phyloP scores from a whole-genome alignment of 2,888 invertebrate species.

The Lottia gigantea region DNA sequence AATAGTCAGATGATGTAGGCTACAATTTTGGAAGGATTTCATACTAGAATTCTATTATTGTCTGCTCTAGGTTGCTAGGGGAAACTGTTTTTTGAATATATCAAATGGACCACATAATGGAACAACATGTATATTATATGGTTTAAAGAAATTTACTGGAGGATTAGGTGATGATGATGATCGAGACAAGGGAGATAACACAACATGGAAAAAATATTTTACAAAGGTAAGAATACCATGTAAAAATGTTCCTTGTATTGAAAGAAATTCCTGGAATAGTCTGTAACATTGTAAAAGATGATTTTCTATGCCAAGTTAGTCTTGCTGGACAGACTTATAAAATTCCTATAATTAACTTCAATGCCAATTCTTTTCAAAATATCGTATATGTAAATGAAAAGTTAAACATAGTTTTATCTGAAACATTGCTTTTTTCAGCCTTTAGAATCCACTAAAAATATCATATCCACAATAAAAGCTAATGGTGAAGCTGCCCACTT shows the following conservation, averaged over 20 bases:
- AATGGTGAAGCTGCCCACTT: conserved; percentile 71
- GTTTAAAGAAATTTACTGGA: conserved; percentile 70
- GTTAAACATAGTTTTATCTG: too few species aligned
- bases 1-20: neutral
- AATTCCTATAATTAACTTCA: too few species aligned
- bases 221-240: conserved; percentile 48
- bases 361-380: too few species aligned
- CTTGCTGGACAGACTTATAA: too few species aligned
- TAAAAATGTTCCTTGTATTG: too few species aligned
- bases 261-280: too few species aligned
- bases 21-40: neutral
- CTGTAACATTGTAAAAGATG: too few species aligned
- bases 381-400: too few species aligned
- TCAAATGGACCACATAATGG: conserved; percentile 42
- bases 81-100: conserved; percentile 67
- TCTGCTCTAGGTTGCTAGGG: conserved; percentile 64
- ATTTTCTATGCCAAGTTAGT: too few species aligned
- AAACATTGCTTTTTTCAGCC: conserved; percentile 41
- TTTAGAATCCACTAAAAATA: conserved; percentile 46
- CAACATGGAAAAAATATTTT: conserved; percentile 69
- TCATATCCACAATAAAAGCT: conserved; percentile 64
- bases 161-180: conserved; percentile 71
- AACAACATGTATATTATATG: conserved; percentile 63
- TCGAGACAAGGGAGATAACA: conserved; percentile 58
- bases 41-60: neutral